phyloP scores from a whole-genome alignment of 2,888 invertebrate genomes.

The Scaptomyza reducta region DNA sequence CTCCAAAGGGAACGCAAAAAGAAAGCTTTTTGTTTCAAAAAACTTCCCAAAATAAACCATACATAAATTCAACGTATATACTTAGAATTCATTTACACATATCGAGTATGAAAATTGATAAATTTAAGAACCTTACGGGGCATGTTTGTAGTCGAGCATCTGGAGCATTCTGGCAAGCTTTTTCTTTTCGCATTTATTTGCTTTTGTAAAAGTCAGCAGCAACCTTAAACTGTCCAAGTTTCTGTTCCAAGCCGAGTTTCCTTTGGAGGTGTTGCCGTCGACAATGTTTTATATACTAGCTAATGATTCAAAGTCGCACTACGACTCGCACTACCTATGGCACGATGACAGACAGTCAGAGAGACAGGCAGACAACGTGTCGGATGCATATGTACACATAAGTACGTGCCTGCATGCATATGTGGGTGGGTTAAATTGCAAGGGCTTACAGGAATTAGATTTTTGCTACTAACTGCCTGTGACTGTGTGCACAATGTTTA shows the following conservation, averaged over 20 bases:
- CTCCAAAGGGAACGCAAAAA: too few relatives aligned
- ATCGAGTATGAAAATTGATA: too few relatives aligned
- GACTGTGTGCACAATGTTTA: constrained; percentile 1
- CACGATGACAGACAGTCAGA: constrained; percentile 4
- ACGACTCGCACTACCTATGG: not conserved
- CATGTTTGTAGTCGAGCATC: too few relatives aligned
- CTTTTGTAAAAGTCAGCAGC: constrained; percentile 25
- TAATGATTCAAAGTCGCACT: constrained; percentile 24
- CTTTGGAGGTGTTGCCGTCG: constrained; percentile 37
- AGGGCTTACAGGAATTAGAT: constrained; percentile 6
- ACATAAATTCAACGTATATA: too few relatives aligned
- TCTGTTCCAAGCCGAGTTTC: constrained; percentile 16
- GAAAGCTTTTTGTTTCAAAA: too few relatives aligned
- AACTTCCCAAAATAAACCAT: too few relatives aligned
- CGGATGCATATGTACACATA: not conserved
- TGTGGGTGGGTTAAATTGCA: constrained; percentile 3
- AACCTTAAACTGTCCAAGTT: constrained; percentile 57
- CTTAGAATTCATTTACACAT: too few relatives aligned
- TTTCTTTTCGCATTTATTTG: constrained; percentile 15
- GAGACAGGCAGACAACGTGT: constrained; percentile 2
- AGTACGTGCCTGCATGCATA: not conserved
- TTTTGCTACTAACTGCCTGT: not conserved
- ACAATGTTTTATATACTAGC: constrained; percentile 14
- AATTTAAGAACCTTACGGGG: too few relatives aligned
- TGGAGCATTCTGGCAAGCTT: not conserved